Evolutionary conservation across 2,797 vertebrate species (phyloP).

Genomic region (Epinephelus awoara): DNA sequence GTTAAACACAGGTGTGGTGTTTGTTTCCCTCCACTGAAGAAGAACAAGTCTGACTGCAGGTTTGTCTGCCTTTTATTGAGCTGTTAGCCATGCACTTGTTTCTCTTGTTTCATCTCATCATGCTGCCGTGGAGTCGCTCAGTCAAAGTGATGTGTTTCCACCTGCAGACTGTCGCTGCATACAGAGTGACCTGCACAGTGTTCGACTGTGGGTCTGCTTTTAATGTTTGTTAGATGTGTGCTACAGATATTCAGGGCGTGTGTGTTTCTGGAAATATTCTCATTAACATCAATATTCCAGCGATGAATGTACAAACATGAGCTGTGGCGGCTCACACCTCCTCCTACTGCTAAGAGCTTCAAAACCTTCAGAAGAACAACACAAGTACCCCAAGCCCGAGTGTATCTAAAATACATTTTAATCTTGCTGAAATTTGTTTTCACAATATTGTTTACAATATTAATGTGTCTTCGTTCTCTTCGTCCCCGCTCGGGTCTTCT

Average conservation of each 20-base stretch:
- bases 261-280: conserved; percentile 19
- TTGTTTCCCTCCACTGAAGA: conserved; percentile 31
- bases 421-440: conserved; percentile 91
- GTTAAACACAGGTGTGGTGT: not conserved
- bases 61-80: conserved; percentile 72
- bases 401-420: conserved; percentile 98
- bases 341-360: conserved; percentile 40
- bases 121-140: conserved; percentile 38
- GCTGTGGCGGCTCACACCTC: conserved; percentile 18
- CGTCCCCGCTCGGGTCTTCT: conserved; percentile 66
- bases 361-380: conserved; percentile 80
- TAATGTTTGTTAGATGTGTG: conserved; percentile 11
- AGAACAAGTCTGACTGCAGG: conserved; percentile 69
- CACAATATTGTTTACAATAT: conserved; percentile 88
- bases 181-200: conserved; percentile 5
- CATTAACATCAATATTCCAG: conserved; percentile 26
- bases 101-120: conserved; percentile 46
- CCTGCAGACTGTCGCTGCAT: conserved; percentile 26
- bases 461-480: conserved; percentile 72
- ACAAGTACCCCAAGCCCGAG: conserved; percentile 87
- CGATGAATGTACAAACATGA: conserved; percentile 55
- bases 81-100: conserved; percentile 54
- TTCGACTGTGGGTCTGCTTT: no score
- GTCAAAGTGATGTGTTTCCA: conserved; percentile 33
- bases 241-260: conserved; percentile 8